Conservation (phyloP, 2,888 invertebrate genomes). For the Lithophane leautieri region DNA sequence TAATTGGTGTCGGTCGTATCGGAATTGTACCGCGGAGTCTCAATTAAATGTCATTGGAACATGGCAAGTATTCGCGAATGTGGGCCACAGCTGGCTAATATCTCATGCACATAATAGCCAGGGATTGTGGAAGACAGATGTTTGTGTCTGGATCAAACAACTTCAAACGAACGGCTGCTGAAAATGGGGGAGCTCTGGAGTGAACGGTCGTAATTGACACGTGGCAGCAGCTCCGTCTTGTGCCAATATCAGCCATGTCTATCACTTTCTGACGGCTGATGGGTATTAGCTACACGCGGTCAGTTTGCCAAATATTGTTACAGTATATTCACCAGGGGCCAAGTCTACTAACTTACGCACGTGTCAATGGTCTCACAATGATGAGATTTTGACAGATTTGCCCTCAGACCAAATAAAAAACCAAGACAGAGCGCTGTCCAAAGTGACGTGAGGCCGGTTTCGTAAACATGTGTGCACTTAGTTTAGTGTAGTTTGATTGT, state of each 20-base stretch:
- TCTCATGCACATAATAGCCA: conserved; percentile 37
- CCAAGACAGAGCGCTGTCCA: too few relatives aligned
- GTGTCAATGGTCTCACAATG: too few relatives aligned
- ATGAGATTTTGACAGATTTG: too few relatives aligned
- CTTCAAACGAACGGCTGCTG: conserved; percentile 44
- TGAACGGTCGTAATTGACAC: conserved; percentile 8
- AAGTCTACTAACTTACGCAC: too few relatives aligned
- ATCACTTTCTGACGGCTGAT: conserved; percentile 7
- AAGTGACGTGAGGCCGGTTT: too few relatives aligned
- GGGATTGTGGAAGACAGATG: conserved; percentile 41
- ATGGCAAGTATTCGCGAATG: conserved; percentile 61
- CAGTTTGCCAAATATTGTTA: background rate
- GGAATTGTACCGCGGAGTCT: conserved; percentile 55
- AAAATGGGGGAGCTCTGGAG: background rate
- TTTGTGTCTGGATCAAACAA: conserved; percentile 32
- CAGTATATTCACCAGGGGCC: background rate
- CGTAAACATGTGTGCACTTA: too few relatives aligned
- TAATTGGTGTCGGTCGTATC: conserved; percentile 64
- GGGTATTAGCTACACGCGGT: too few relatives aligned
- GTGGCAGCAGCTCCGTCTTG: background rate
- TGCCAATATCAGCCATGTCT: conserved; percentile 8
- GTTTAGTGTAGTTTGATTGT: too few relatives aligned
- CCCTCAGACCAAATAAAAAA: too few relatives aligned
- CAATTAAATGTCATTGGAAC: conserved; percentile 74
- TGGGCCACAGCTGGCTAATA: conserved; percentile 54